A percentile compares a stretch with the other conserved stretches of the same genome.
phyloP scores from a whole-genome alignment of 2,113 vertebrate species.

The Caranx ignobilis region DNA sequence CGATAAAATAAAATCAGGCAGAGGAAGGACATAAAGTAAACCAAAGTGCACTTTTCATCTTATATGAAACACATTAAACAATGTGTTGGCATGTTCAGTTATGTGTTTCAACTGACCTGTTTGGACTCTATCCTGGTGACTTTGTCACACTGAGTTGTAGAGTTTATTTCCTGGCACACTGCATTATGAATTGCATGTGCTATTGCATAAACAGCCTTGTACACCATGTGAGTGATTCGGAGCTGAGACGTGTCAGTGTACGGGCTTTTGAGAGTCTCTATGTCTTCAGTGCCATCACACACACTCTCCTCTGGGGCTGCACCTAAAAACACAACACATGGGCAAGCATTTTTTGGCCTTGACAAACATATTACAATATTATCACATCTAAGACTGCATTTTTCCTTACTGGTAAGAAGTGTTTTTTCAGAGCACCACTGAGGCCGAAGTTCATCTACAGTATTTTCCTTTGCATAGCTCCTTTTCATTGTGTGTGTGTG shows the following conservation, averaged over 20 bases:
- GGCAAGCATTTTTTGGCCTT: not conserved
- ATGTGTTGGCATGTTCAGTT: fast-evolving
- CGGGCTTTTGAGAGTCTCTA: slow-evolving; percentile 56
- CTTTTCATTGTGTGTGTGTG: not conserved
- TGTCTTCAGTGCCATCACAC: slow-evolving; percentile 77
- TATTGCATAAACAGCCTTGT: slow-evolving; percentile 82
- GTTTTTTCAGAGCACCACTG: too few relatives aligned
- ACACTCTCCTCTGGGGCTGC: not conserved
- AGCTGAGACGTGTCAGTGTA: slow-evolving; percentile 82
- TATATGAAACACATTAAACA: not conserved
- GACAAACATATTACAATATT: not conserved
- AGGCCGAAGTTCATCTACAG: too few relatives aligned
- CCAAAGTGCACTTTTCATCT: too few relatives aligned
- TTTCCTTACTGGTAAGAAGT: too few relatives aligned
- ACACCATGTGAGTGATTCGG: slow-evolving; percentile 79
- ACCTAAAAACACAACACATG: slow-evolving; percentile 14
- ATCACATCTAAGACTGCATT: not conserved
- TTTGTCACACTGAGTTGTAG: slow-evolving; percentile 59
- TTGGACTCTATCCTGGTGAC: slow-evolving; percentile 40
- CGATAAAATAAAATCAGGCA: not conserved
- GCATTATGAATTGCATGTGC: slow-evolving; percentile 75
- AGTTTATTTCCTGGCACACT: slow-evolving; percentile 56
- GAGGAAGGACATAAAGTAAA: fast-evolving
- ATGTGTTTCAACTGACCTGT: slow-evolving; percentile 57
- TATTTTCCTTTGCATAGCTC: not conserved